Conservation (phyloP, 2,797 vertebrate genomes). For the Pangasius djambal region DNA sequence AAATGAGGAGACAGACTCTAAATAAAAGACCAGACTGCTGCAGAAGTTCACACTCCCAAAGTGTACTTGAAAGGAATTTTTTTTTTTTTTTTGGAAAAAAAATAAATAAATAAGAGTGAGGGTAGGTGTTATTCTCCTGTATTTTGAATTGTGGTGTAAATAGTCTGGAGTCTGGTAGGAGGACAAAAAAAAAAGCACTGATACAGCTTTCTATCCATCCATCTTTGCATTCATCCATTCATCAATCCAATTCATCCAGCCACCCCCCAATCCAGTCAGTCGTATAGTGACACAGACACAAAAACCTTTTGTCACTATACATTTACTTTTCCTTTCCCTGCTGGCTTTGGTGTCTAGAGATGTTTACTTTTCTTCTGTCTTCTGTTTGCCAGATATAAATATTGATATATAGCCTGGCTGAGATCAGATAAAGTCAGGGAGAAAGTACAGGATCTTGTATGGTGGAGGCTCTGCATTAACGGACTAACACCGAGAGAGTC, state of each 20-base stretch:
- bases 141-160: neutral
- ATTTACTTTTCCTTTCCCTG: neutral
- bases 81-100: neutral
- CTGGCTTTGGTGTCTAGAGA: slow-evolving; percentile 19
- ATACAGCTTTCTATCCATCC: slow-evolving; percentile 10
- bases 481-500: neutral
- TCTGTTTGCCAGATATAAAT: slow-evolving; percentile 47
- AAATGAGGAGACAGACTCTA: slow-evolving; percentile 37
- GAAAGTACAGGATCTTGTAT: neutral
- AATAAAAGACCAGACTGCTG: slow-evolving; percentile 46
- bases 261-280: slow-evolving; percentile 35
- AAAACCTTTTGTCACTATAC: neutral
- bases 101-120: neutral
- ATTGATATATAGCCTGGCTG: slow-evolving; percentile 46
- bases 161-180: neutral
- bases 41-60: slow-evolving; percentile 27
- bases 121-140: neutral
- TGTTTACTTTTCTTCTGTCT: slow-evolving; percentile 38
- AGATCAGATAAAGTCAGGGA: slow-evolving; percentile 10
- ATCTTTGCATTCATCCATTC: slow-evolving; percentile 12
- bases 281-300: neutral
- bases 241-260: slow-evolving; percentile 2
- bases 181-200: neutral
- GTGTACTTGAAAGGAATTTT: slow-evolving; percentile 6
- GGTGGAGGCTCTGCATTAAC: neutral